phyloP scores from a whole-genome alignment of 2,888 invertebrate species.

The Xestia xanthographa region DNA sequence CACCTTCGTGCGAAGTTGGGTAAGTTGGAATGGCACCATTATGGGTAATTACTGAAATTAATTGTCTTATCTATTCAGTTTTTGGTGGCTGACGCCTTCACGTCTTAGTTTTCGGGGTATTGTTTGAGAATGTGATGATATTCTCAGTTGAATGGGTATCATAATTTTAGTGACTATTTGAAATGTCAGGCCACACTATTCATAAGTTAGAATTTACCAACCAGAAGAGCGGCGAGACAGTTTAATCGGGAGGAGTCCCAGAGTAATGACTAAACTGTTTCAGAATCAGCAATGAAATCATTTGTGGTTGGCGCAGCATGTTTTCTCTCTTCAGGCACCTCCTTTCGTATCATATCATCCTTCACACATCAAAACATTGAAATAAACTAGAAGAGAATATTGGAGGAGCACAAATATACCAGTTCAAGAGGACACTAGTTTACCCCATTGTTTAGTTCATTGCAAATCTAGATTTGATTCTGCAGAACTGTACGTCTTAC shows the following conservation, averaged over 20 bases:
- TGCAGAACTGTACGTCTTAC: neutral
- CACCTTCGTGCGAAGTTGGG: conserved; percentile 58
- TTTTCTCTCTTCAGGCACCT: too few species aligned
- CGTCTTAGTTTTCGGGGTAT: conserved; percentile 34
- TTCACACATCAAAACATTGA: too few species aligned
- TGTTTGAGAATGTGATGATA: conserved; percentile 40
- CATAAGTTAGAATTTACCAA: neutral
- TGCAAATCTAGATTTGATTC: neutral
- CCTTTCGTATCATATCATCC: too few species aligned
- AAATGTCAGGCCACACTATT: neutral
- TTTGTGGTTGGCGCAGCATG: too few species aligned
- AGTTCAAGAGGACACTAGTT: neutral
- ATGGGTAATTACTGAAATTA: conserved; percentile 68
- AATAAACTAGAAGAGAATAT: neutral
- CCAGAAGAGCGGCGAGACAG: neutral
- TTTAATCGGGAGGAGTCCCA: neutral
- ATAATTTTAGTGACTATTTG: conserved; percentile 3
- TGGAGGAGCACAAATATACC: neutral
- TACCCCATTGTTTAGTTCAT: too few species aligned
- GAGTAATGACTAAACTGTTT: neutral
- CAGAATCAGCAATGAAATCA: neutral
- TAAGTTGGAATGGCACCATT: conserved; percentile 62
- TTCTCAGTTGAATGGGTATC: conserved; percentile 22
- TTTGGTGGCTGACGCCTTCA: conserved; percentile 36
- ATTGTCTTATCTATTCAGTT: conserved; percentile 57